These are phyloP conservation scores for Ephydatia muelleri DNA, from an alignment of 37 sponge, comb jelly and placozoan species.

Conservation along the genomic window DNA sequence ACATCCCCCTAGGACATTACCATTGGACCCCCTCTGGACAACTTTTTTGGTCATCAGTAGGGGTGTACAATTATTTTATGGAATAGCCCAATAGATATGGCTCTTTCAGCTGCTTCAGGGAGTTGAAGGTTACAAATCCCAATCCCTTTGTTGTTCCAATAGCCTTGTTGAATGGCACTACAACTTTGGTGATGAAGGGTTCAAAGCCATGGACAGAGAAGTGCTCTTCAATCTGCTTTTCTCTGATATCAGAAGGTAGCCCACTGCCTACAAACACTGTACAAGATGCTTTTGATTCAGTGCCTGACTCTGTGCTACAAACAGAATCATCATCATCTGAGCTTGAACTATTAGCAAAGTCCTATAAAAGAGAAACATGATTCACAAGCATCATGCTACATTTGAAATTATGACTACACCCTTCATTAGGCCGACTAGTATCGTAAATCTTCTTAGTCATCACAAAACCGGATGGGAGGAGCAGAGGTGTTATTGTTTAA, in stretches of 20 bases:
- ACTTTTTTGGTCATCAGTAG: too few species aligned
- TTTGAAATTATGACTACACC: too few species aligned
- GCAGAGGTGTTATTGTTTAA: too few species aligned
- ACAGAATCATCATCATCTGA: not conserved
- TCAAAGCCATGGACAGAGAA: not conserved
- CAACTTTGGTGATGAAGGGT: not conserved
- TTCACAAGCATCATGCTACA: not conserved
- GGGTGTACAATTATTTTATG: too few species aligned
- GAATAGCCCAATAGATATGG: conserved; percentile 13
- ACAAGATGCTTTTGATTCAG: not conserved
- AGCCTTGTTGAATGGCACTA: conserved; percentile 1
- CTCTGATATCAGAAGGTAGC: not conserved
- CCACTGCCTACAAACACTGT: not conserved
- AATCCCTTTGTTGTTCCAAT: conserved; percentile 26
- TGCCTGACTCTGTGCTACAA: not conserved
- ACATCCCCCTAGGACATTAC: too few species aligned
- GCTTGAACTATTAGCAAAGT: too few species aligned
- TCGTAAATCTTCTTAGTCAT: too few species aligned
- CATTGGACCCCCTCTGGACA: too few species aligned
- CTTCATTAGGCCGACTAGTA: too few species aligned
- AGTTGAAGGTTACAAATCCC: conserved; percentile 26
- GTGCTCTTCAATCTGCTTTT: not conserved
- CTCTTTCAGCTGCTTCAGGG: not conserved
- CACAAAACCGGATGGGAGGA: too few species aligned
- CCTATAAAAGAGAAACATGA: not conserved